These are phyloP conservation scores for Aurelia sp. DNA, from an alignment of 30 jellyfish, hydroid and myxozoan genomes.

Conservation along the genomic window DNA sequence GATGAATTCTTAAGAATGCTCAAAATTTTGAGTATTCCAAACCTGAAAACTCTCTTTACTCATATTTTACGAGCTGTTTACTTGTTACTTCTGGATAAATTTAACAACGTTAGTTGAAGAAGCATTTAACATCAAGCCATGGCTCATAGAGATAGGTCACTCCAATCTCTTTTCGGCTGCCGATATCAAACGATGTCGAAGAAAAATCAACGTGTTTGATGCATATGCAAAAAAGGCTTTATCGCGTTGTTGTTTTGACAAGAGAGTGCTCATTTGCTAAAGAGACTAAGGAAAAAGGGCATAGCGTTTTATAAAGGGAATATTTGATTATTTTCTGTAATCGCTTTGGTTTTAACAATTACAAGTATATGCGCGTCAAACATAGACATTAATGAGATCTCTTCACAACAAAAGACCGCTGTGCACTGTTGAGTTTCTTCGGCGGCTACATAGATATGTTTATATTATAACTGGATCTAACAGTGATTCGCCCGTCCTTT, in stretches of 20 bases:
- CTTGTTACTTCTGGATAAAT: too few species aligned
- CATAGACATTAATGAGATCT: slow-evolving; percentile 35
- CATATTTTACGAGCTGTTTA: too few species aligned
- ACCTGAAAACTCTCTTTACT: too few species aligned
- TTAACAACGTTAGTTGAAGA: too few species aligned
- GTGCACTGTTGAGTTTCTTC: slow-evolving; percentile 1
- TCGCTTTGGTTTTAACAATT: not conserved
- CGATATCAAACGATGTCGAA: too few species aligned
- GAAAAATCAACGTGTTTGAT: slow-evolving; percentile 10
- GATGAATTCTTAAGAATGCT: too few species aligned
- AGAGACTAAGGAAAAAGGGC: slow-evolving; percentile 8
- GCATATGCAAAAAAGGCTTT: slow-evolving; percentile 6
- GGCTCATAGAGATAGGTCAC: too few species aligned
- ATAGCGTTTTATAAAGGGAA: slow-evolving; percentile 13
- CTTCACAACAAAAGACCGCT: slow-evolving; percentile 21
- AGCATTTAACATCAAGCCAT: too few species aligned
- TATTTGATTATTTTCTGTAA: slow-evolving; percentile 29
- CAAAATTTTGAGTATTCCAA: too few species aligned
- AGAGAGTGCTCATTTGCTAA: slow-evolving; percentile 15
- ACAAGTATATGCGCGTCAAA: slow-evolving; percentile 25
- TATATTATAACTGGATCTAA: slow-evolving; percentile 55
- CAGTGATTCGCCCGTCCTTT: slow-evolving; percentile 38
- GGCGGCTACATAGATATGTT: slow-evolving; percentile 50
- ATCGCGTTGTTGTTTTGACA: slow-evolving; percentile 9
- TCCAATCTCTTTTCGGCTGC: too few species aligned